These are phyloP conservation scores for Linepithema humile DNA, from an alignment of 1,140 invertebrate genomes.

Conservation along the genomic window DNA sequence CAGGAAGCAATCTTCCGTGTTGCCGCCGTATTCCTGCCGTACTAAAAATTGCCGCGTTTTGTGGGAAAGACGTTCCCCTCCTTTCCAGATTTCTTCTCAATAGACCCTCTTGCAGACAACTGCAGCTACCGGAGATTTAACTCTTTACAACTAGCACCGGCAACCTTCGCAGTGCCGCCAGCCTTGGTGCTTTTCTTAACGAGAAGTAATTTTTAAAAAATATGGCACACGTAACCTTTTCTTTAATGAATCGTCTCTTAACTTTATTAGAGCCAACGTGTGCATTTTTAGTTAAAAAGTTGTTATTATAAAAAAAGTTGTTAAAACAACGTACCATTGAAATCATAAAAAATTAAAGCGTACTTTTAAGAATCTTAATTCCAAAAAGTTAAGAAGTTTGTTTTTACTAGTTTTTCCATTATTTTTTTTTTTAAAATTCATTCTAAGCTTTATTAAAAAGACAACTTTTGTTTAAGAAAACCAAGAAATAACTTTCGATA, in stretches of 20 bases:
- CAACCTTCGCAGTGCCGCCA: background rate
- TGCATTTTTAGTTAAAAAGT: background rate
- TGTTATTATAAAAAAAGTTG: too few species aligned
- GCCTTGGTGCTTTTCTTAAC: background rate
- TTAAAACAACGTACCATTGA: background rate
- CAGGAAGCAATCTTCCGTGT: conserved; percentile 7
- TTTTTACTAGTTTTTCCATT: too few species aligned
- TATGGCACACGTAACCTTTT: background rate
- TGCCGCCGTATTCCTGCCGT: background rate
- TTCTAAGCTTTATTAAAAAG: background rate
- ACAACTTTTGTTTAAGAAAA: background rate
- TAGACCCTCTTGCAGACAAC: background rate
- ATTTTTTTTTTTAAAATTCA: background rate
- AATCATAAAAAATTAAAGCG: background rate
- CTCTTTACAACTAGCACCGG: background rate
- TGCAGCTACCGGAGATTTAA: background rate
- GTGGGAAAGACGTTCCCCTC: background rate
- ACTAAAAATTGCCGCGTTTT: conserved; percentile 20
- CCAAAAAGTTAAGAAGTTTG: background rate
- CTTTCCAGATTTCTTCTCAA: background rate
- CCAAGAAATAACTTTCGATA: background rate
- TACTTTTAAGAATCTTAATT: background rate
- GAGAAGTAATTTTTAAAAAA: background rate
- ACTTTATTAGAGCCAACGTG: background rate
- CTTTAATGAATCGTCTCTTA: background rate